Percentiles rank a stretch among this genome's conserved stretches.
Conservation (phyloP, 30 jellyfish, hydroid and myxozoan genomes). For the Nemopilema nomurai region DNA sequence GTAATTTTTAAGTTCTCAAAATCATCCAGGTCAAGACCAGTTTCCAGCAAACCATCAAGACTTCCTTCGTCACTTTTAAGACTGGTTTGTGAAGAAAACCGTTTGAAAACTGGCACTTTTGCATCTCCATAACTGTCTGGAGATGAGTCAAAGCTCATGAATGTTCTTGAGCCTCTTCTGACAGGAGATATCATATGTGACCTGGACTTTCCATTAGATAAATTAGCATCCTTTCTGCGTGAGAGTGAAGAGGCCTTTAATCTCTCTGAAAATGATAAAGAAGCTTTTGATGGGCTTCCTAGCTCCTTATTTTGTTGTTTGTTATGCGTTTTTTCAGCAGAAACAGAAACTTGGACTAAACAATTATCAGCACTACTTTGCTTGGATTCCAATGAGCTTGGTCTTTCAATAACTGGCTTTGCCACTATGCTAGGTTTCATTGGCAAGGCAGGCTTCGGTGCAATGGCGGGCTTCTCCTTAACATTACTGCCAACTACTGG, state of each 20-base stretch:
- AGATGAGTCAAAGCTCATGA: conserved; percentile 25
- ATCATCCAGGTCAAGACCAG: conserved; percentile 14
- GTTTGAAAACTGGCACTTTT: conserved; percentile 10
- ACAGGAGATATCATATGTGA: conserved; percentile 63
- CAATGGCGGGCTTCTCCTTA: conserved; percentile 38
- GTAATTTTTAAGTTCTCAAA: conserved; percentile 14
- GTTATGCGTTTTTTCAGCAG: background rate
- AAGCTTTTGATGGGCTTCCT: conserved; percentile 28
- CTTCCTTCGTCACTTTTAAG: conserved; percentile 1
- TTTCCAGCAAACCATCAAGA: background rate
- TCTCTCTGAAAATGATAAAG: conserved; percentile 57
- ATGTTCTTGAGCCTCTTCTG: conserved; percentile 64
- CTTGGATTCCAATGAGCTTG: background rate
- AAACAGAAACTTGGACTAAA: background rate
- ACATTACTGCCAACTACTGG: background rate
- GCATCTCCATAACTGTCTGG: background rate
- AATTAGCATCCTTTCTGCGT: conserved; percentile 39
- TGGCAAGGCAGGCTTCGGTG: conserved; percentile 38
- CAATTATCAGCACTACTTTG: background rate
- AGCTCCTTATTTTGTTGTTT: background rate
- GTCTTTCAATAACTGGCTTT: background rate
- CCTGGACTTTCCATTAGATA: conserved; percentile 34
- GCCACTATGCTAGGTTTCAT: background rate
- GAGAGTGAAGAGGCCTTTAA: conserved; percentile 55
- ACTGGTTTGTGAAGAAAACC: conserved; percentile 47